phyloP scores from a whole-genome alignment of 2,888 invertebrate genomes.

The Abrostola triplasia region DNA sequence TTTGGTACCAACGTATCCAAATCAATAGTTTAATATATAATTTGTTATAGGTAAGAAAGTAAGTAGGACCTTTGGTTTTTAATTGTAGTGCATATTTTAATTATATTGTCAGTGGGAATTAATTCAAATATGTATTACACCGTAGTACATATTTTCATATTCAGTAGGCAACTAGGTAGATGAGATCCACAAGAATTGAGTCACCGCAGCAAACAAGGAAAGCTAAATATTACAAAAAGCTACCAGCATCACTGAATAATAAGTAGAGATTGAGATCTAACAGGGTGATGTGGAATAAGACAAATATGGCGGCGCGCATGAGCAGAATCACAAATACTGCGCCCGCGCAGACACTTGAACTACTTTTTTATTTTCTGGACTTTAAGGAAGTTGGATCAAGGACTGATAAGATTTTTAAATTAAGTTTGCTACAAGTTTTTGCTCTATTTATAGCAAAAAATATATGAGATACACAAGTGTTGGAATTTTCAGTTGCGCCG shows the following conservation, averaged over 20 bases:
- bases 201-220: slow-evolving; percentile 60
- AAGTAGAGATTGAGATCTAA: slow-evolving; percentile 83
- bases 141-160: slow-evolving; percentile 39
- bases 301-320: slow-evolving; percentile 82
- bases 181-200: slow-evolving; percentile 54
- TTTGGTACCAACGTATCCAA: too few relatives aligned
- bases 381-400: slow-evolving; percentile 58
- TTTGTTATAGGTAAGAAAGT: too few relatives aligned
- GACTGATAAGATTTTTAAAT: slow-evolving; percentile 46
- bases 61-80: too few relatives aligned
- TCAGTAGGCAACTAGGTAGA: slow-evolving; percentile 41
- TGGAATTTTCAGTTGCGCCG: slow-evolving; percentile 27
- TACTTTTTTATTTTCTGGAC: slow-evolving; percentile 63
- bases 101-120: slow-evolving; percentile 9
- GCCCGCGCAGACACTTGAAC: slow-evolving; percentile 69
- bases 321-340: slow-evolving; percentile 78
- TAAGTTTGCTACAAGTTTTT: slow-evolving; percentile 40
- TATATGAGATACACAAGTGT: slow-evolving; percentile 18
- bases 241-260: slow-evolving; percentile 77
- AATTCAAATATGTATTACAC: slow-evolving; percentile 15
- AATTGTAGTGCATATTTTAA: neutral
- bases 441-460: slow-evolving; percentile 20
- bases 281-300: slow-evolving; percentile 84
- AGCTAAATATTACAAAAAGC: slow-evolving; percentile 70
- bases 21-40: too few relatives aligned